These are phyloP conservation scores for Morus bassanus DNA, from an alignment of 2,797 vertebrate genomes.

Conservation along the genomic window DNA sequence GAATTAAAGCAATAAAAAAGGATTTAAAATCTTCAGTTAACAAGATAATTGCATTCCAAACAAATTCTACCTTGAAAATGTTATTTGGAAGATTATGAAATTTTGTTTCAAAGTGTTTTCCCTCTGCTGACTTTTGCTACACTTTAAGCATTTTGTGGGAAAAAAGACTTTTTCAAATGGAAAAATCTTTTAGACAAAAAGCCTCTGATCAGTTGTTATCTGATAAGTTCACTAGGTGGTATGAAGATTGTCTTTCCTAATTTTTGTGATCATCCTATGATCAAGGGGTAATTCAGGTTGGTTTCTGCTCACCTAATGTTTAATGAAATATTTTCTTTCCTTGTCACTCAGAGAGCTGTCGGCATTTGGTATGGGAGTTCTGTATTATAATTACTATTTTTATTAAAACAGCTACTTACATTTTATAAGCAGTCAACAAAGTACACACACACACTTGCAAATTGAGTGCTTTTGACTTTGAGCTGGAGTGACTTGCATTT, in stretches of 20 bases:
- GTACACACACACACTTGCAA: not conserved
- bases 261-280: not conserved
- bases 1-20: not conserved
- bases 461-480: not conserved
- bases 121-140: not conserved
- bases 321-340: not conserved
- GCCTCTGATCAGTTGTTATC: not conserved
- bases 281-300: not conserved
- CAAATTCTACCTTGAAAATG: not conserved
- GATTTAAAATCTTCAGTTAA: not conserved
- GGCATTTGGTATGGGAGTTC: not conserved
- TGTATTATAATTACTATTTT: not conserved
- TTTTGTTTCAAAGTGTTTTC: not conserved
- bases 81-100: not conserved
- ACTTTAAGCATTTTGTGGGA: not conserved
- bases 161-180: not conserved
- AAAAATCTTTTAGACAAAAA: not conserved
- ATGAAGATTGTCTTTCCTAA: not conserved
- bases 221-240: not conserved
- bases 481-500: not conserved
- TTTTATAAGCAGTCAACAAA: not conserved
- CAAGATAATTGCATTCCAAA: not conserved
- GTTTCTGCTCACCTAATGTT: not conserved
- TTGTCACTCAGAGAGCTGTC: not conserved
- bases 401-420: not conserved